Evolutionary conservation across 1,140 invertebrate genomes (phyloP), one percentile per base, ranked within the genome.

Genomic region (Trypoxylus dichotomus): DNA sequence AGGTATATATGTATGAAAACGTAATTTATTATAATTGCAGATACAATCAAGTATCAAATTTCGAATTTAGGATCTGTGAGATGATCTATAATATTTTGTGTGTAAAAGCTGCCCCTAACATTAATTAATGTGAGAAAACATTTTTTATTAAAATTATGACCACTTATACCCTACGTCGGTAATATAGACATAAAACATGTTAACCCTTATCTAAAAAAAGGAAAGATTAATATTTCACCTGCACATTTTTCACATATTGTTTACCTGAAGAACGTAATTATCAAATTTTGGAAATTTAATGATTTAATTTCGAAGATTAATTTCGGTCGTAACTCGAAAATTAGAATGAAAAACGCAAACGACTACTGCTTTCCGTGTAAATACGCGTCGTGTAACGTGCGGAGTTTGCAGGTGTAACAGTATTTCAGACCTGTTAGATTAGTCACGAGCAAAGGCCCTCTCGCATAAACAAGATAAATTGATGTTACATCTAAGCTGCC

Each of bases 291-390:
- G 24, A 29, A 68, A 68, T 24, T 68, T 68, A 68, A 68, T 68
- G 60, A 68, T 68, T 68, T 68, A 68, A 68, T 68, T 68, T 68
- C 24, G 60, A 68, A 68, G 60, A 68, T 68, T 68, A 68, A 68
- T 68, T 68, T 68, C 60, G 60, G 25, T 6, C 27, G 24, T 68
- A 68, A 68, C 21, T 29, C 21, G 19, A 68, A 29, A 24, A 25
- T 29, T 29, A 29, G 60, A 29, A 68, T 68, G 60, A 68, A 68
- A 68, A 68, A 68, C 60, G 60, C 60, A 25, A 68, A 8, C 3
- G 60, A 68, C 60, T 68, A 68, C 60, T 24, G 24, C 60, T 27
- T 68, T 68, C 24, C 60, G 60, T 68, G 60, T 68, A 68, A 68
- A 68, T 68, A 29, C 24, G 25, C 60, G 10, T 27, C 21, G 47